Evolutionary conservation across 2,888 invertebrate species (phyloP).

Genomic region (Galerucella pusilla): DNA sequence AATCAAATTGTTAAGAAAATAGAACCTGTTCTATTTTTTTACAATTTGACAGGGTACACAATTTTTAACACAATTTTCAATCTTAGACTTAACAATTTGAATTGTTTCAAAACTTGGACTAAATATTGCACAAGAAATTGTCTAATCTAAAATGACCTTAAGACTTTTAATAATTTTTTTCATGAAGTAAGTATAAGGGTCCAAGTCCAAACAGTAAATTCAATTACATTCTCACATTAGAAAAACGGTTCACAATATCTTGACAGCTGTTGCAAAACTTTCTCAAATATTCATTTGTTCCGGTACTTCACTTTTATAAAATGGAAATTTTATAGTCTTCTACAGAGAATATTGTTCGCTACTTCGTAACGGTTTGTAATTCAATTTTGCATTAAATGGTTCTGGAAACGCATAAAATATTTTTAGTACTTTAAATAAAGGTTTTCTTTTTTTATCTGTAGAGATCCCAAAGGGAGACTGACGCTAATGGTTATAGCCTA

Average conservation of each 20-base stretch:
- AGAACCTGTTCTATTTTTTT: too few relatives aligned
- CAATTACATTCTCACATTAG: neutral
- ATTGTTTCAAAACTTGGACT: too few relatives aligned
- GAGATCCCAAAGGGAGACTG: neutral
- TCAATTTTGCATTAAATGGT: neutral
- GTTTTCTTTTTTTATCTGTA: neutral
- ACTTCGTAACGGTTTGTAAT: neutral
- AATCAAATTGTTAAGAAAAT: too few relatives aligned
- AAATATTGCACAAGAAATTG: too few relatives aligned
- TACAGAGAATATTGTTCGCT: neutral
- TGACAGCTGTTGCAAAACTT: neutral
- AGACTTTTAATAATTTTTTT: too few relatives aligned
- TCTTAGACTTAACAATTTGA: too few relatives aligned
- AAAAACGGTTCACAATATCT: neutral
- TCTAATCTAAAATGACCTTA: too few relatives aligned
- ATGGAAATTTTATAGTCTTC: conserved; percentile 4
- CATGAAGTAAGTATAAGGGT: too few relatives aligned
- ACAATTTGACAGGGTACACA: too few relatives aligned
- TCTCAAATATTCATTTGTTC: neutral
- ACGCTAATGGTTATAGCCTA: neutral
- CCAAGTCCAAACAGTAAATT: too few relatives aligned
- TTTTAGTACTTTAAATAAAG: neutral
- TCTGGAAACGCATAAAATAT: conserved; percentile 1
- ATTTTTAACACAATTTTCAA: too few relatives aligned
- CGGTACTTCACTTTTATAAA: neutral